A percentile compares a stretch with the other conserved stretches of the same genome.
Evolutionary conservation across 2,113 vertebrate species (phyloP).

Genomic region (Etia nguti): DNA sequence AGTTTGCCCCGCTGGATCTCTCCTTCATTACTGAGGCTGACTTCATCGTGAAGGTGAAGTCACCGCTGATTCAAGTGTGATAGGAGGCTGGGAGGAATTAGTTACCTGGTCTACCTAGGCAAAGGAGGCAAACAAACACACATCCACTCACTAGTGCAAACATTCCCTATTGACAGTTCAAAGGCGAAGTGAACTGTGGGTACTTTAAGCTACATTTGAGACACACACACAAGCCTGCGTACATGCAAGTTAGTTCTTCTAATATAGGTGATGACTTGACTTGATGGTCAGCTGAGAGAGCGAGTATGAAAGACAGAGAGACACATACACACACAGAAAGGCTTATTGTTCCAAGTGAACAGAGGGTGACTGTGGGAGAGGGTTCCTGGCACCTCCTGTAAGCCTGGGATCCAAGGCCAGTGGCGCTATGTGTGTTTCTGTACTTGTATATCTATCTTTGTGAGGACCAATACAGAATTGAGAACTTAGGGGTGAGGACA

Average conservation of each 20-base stretch:
- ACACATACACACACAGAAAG: slow-evolving; percentile 34
- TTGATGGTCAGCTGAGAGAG: slow-evolving; percentile 33
- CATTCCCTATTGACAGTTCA: not conserved
- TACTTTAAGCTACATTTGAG: not conserved
- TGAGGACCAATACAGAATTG: not conserved
- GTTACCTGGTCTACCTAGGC: not conserved
- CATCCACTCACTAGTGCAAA: not conserved
- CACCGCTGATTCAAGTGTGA: slow-evolving; percentile 42
- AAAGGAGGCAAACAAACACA: not conserved
- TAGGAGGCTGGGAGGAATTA: not conserved
- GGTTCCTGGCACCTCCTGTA: slow-evolving; percentile 66
- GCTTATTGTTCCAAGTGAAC: slow-evolving; percentile 68
- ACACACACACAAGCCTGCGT: not conserved
- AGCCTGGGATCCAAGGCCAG: slow-evolving; percentile 50
- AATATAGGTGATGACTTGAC: not conserved
- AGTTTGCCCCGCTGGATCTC: not conserved
- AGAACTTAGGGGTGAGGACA: not conserved
- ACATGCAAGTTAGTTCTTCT: slow-evolving; percentile 2
- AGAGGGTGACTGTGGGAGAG: slow-evolving; percentile 67
- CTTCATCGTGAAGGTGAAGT: slow-evolving; percentile 70
- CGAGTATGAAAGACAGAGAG: not conserved
- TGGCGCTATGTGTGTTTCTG: slow-evolving; percentile 6
- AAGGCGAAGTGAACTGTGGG: not conserved
- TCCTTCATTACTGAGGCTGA: slow-evolving; percentile 71
- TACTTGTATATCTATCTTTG: not conserved